phyloP scores from a whole-genome alignment of 1,140 invertebrate genomes.

The Physella acuta region DNA sequence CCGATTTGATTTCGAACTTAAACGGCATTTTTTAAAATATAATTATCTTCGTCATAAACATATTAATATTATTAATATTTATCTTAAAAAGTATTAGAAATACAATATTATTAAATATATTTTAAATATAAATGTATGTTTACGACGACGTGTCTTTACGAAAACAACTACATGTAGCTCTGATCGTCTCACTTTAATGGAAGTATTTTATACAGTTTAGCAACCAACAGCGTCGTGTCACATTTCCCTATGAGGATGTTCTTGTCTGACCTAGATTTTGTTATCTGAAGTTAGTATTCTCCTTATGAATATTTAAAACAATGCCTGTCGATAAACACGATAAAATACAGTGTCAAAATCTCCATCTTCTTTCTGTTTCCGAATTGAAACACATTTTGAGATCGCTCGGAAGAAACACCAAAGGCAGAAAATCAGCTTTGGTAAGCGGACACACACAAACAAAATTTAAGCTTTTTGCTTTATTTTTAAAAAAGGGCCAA shows the following conservation, averaged over 20 bases:
- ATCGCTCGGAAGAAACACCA: slow-evolving; percentile 29
- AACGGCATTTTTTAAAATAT: too few relatives aligned
- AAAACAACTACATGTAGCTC: background rate
- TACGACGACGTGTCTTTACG: background rate
- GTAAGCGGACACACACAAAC: slow-evolving; percentile 25
- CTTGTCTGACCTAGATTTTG: slow-evolving; percentile 13
- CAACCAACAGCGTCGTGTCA: background rate
- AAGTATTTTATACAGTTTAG: background rate
- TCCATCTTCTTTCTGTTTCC: slow-evolving; percentile 24
- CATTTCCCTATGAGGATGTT: background rate
- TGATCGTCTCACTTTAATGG: background rate
- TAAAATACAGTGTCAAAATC: background rate
- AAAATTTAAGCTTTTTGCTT: background rate
- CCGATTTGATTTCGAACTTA: too few relatives aligned
- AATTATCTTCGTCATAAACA: too few relatives aligned
- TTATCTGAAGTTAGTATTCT: background rate
- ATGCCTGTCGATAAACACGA: slow-evolving; percentile 10
- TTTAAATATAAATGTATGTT: background rate
- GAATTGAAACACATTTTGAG: slow-evolving; percentile 35
- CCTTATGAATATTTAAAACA: background rate
- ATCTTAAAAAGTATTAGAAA: too few relatives aligned
- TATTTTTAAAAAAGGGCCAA: background rate
- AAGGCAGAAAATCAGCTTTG: slow-evolving; percentile 37
- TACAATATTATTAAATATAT: background rate
- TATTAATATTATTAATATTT: too few relatives aligned